Percentiles rank a stretch among this genome's conserved stretches.
Evolutionary conservation across 2,888 invertebrate genomes (phyloP).

Genomic region (Erynnis tages): DNA sequence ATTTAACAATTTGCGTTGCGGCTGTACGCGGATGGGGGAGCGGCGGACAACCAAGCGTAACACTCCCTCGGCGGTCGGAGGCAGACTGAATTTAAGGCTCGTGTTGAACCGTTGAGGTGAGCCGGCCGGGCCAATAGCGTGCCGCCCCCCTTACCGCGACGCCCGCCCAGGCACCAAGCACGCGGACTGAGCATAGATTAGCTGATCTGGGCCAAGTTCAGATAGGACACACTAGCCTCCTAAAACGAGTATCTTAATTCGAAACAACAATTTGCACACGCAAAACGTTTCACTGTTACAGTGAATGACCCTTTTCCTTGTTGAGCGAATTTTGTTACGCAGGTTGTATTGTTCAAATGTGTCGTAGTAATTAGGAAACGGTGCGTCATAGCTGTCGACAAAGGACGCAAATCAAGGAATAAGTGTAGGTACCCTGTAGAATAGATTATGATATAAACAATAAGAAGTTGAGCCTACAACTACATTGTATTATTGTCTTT

Average conservation of each 20-base stretch:
- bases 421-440: too few relatives aligned
- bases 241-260: slow-evolving; percentile 10
- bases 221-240: slow-evolving; percentile 21
- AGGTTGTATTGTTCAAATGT: background rate
- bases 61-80: slow-evolving; percentile 44
- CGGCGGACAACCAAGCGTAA: slow-evolving; percentile 40
- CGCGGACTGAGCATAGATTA: slow-evolving; percentile 42
- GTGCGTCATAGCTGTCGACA: too few relatives aligned
- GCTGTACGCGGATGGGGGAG: slow-evolving; percentile 52
- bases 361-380: too few relatives aligned
- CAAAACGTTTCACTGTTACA: background rate
- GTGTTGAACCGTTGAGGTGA: slow-evolving; percentile 46
- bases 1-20: slow-evolving; percentile 64
- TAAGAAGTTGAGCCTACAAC: too few relatives aligned
- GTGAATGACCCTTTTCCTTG: slow-evolving; percentile 7
- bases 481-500: too few relatives aligned
- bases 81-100: slow-evolving; percentile 61
- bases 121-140: slow-evolving; percentile 57
- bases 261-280: slow-evolving; percentile 14
- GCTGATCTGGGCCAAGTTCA: slow-evolving; percentile 29
- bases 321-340: too few relatives aligned
- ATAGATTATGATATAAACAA: too few relatives aligned
- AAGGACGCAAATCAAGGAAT: too few relatives aligned
- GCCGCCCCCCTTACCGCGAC: slow-evolving; percentile 45
- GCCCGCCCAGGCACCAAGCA: slow-evolving; percentile 68